Percentiles rank a stretch among this genome's conserved stretches.
Conservation (phyloP, 2,797 vertebrate species). For the Pelodytes ibericus region DNA sequence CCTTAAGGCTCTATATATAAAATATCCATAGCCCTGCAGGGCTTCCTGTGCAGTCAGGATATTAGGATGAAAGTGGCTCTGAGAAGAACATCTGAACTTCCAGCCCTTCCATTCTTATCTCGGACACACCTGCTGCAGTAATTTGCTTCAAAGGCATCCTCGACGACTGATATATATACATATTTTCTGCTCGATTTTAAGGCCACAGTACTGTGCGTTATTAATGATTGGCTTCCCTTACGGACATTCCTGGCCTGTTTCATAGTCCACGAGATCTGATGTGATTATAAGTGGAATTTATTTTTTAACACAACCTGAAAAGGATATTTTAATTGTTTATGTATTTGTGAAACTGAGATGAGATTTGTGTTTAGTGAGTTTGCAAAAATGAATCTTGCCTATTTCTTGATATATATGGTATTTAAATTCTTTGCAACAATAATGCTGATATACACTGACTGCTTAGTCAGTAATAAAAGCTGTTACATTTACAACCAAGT, state of each 20-base stretch:
- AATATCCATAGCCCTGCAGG: neutral
- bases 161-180: neutral
- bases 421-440: no score
- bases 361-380: no score
- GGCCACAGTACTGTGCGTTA: neutral
- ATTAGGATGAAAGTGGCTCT: constrained; percentile 5
- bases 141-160: constrained; percentile 10
- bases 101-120: constrained; percentile 33
- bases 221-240: constrained; percentile 19
- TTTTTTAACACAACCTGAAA: no score
- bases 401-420: no score
- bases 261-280: no score
- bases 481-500: no score
- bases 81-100: constrained; percentile 32
- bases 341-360: no score
- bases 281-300: no score
- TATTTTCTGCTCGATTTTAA: constrained; percentile 12
- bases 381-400: no score
- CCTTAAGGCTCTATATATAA: constrained; percentile 31
- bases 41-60: constrained; percentile 44
- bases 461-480: no score
- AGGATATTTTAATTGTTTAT: no score
- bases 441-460: no score
- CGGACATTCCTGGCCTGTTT: constrained; percentile 9
- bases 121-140: constrained; percentile 30